phyloP scores from a whole-genome alignment of 2,888 invertebrate species.

The Scotopteryx bipunctaria region DNA sequence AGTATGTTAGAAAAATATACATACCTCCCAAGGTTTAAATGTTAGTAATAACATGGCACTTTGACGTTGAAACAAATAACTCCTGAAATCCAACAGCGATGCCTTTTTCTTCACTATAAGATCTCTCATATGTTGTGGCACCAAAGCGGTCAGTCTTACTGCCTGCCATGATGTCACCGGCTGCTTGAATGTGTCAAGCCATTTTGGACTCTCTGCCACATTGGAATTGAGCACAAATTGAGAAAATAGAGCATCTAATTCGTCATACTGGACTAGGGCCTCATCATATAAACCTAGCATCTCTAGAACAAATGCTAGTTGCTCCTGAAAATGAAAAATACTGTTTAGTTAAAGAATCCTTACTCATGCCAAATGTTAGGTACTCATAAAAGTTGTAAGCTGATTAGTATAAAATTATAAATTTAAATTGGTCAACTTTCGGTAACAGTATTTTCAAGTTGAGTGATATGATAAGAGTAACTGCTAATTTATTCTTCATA shows the following conservation, averaged over 20 bases:
- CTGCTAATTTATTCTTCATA: too few relatives aligned
- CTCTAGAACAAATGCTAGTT: constrained; percentile 96
- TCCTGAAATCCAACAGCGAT: constrained; percentile 94
- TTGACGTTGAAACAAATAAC: constrained; percentile 96
- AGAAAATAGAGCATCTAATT: constrained; percentile 97
- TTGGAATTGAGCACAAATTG: constrained; percentile 98
- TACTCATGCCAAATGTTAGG: neutral
- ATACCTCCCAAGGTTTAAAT: constrained; percentile 91
- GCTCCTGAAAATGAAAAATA: constrained; percentile 88
- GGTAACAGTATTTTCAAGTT: too few relatives aligned
- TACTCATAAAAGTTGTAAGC: too few relatives aligned
- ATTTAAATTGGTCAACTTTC: too few relatives aligned
- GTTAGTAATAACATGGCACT: constrained; percentile 91
- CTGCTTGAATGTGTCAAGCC: constrained; percentile 92
- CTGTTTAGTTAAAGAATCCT: neutral
- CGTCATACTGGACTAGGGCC: constrained; percentile 98
- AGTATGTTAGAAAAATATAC: too few relatives aligned
- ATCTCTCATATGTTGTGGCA: constrained; percentile 82
- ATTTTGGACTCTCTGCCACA: constrained; percentile 92
- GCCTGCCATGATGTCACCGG: constrained; percentile 94
- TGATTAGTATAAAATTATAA: too few relatives aligned
- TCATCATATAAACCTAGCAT: constrained; percentile 97
- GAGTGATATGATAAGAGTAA: too few relatives aligned
- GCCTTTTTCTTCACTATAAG: constrained; percentile 80
- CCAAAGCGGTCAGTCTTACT: constrained; percentile 85